Evolutionary conservation across 2,797 vertebrate genomes (phyloP).

Genomic region (Scomberomorus guttatus): DNA sequence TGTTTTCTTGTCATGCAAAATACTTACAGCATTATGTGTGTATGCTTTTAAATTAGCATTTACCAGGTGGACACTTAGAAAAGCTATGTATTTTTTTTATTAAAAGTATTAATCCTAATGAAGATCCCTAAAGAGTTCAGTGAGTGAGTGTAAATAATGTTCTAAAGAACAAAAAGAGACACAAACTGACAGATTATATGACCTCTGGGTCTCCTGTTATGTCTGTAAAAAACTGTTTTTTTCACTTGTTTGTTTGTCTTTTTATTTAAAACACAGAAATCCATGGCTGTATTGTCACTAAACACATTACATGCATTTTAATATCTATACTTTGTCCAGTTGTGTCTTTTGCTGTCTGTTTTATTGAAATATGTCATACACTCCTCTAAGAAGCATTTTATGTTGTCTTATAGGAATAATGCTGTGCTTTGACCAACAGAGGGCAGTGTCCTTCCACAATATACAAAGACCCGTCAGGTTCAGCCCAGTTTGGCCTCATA

Average conservation of each 20-base stretch:
- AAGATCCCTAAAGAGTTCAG: too few species aligned
- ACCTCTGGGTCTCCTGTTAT: not conserved
- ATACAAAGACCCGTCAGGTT: not conserved
- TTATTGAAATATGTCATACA: too few species aligned
- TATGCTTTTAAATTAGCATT: not conserved
- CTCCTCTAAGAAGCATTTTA: not conserved
- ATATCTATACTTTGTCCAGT: not conserved
- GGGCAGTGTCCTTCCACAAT: not conserved
- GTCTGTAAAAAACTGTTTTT: not conserved
- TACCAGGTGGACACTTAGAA: not conserved
- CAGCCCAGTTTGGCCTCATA: not conserved
- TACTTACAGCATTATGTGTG: too few species aligned
- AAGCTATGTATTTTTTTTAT: not conserved
- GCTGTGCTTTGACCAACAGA: constrained; percentile 22
- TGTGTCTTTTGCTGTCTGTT: not conserved
- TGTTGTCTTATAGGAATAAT: not conserved
- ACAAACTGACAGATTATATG: not conserved
- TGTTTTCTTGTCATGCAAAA: not conserved
- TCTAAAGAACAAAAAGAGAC: not conserved
- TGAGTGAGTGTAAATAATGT: too few species aligned
- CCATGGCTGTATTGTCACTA: not conserved
- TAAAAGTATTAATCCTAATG: too few species aligned
- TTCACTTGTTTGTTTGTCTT: not conserved
- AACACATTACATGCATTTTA: not conserved
- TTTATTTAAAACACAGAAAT: not conserved